Base-by-base conservation (phyloP, 1,140 invertebrate species). In the Drosophila elegans region DNA sequence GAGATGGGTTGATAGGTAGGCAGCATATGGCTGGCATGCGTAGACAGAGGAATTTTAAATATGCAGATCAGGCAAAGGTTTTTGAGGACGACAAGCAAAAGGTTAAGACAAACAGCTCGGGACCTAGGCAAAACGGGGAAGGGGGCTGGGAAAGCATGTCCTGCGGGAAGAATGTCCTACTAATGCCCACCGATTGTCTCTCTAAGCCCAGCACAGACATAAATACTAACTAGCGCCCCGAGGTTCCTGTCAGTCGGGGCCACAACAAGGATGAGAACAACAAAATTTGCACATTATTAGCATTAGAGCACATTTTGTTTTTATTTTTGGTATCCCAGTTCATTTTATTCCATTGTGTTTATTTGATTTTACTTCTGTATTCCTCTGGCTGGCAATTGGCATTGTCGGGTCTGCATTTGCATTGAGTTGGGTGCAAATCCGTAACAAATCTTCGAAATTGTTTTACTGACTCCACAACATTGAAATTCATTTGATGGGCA, bases 381-480 rank as follows among this genome's bases (percentile, higher is more conserved):
- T 54, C 38, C 39, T 45, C 27, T 32, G 36, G 39, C 34, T 60
- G 38, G 36, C 62, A 49, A 61, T 54, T 76, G 62, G 72, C 54
- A 41, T 52, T 59, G 42, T 73, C 32, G 53, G 53, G 9, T 49
- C 42, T 48, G 42, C 54, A 59, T 57, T 53, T 55, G 63, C 45
- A 71, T 74, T 82, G 79, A 81, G 79, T 82, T 74, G 79, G 79
- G 74, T 78, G 79, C 74, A 82, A 82, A 82, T 82, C 79, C 79
- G 79, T 78, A 78, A 82, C 79, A 82, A 82, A 82, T 82, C 79
- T 82, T 82, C 68, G 34, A 82, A 82, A 82, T 82, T 82, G 79
- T 82, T 82, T 82, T 74, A 82, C 68, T 74, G 63, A 63, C 78
- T 80, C 53, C 16, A n/a, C 34, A 45, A 52, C 44, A 79, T 80